Conservation (phyloP, 2,797 vertebrate genomes). For the Melanotaenia boesemani region DNA sequence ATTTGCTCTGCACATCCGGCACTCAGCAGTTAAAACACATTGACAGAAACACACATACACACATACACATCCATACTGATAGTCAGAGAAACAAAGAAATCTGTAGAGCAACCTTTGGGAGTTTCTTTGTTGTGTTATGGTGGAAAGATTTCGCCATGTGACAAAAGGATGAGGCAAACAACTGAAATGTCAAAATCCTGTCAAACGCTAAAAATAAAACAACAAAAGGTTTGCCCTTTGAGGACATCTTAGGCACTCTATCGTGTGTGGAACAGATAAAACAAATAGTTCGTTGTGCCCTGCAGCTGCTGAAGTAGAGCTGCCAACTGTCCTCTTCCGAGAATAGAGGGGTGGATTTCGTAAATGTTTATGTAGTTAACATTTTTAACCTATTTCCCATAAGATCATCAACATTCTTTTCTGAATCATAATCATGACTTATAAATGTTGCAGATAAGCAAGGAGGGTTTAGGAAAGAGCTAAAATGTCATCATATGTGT, state of each 20-base stretch:
- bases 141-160: slow-evolving; percentile 69
- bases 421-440: not conserved
- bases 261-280: slow-evolving; percentile 60
- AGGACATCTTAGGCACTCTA: slow-evolving; percentile 56
- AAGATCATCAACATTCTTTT: slow-evolving; percentile 18
- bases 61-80: slow-evolving; percentile 21
- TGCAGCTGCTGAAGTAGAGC: slow-evolving; percentile 52
- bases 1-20: slow-evolving; percentile 51
- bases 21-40: slow-evolving; percentile 38
- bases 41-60: slow-evolving; percentile 22
- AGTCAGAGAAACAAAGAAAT: slow-evolving; percentile 58
- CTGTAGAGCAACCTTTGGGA: slow-evolving; percentile 65
- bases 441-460: slow-evolving; percentile 20
- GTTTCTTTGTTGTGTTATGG: slow-evolving; percentile 65
- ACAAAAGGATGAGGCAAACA: slow-evolving; percentile 76
- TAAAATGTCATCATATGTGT: slow-evolving; percentile 1
- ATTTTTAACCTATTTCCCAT: slow-evolving; percentile 30
- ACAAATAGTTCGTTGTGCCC: slow-evolving; percentile 61
- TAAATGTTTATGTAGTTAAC: slow-evolving; percentile 62
- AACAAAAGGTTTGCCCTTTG: slow-evolving; percentile 62
- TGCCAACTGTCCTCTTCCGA: slow-evolving; percentile 68
- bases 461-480: not conserved
- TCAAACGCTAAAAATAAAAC: slow-evolving; percentile 71
- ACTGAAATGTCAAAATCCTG: slow-evolving; percentile 75
- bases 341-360: slow-evolving; percentile 56